These are phyloP conservation scores for Porites lutea DNA, from an alignment of 64 coral and sea anemone species.

Conservation along the genomic window DNA sequence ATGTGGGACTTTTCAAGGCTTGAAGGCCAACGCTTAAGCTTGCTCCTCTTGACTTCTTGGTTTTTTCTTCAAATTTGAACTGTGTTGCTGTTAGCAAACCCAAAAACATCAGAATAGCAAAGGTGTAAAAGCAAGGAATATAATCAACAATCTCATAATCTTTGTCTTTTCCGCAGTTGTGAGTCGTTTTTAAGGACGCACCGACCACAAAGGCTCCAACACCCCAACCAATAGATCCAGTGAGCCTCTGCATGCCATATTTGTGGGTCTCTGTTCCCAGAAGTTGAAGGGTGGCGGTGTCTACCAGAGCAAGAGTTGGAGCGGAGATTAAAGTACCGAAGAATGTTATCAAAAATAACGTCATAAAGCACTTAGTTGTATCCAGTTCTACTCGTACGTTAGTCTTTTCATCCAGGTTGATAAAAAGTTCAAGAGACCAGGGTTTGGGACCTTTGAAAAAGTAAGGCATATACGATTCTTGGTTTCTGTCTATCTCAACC, in stretches of 20 bases:
- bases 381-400: conserved; percentile 74
- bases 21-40: conserved; percentile 89
- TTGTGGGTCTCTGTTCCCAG: conserved; percentile 92
- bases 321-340: conserved; percentile 93
- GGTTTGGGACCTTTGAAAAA: conserved; percentile 94
- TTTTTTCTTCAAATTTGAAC: conserved; percentile 93
- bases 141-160: conserved; percentile 97
- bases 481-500: conserved; percentile 77
- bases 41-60: conserved; percentile 62
- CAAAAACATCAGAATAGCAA: conserved; percentile 91
- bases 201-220: conserved; percentile 97
- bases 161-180: conserved; percentile 88
- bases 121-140: conserved; percentile 98
- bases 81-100: conserved; percentile 83
- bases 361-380: conserved; percentile 87
- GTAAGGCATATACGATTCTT: conserved; percentile 38
- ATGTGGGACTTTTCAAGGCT: conserved; percentile 92
- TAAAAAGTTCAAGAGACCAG: conserved; percentile 86
- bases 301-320: conserved; percentile 90
- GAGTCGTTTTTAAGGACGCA: conserved; percentile 88
- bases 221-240: conserved; percentile 98
- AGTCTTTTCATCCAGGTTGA: conserved; percentile 69
- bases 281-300: conserved; percentile 95
- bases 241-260: conserved; percentile 98
- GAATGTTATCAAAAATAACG: conserved; percentile 96